phyloP scores from a whole-genome alignment of 2,113 vertebrate species.

The Odontesthes bonariensis region DNA sequence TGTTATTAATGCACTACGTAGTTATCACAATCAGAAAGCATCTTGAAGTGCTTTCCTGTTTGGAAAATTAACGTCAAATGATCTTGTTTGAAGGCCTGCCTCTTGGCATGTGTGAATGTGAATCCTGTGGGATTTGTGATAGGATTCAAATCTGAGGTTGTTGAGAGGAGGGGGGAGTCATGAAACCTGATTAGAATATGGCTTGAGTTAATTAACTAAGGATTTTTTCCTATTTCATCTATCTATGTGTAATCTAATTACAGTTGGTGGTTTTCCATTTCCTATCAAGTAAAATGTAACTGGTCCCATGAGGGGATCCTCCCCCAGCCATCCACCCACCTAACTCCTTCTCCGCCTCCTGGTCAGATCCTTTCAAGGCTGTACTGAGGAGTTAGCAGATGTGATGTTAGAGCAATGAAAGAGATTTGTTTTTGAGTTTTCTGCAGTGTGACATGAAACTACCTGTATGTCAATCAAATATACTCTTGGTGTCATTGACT shows the following conservation, averaged over 20 bases:
- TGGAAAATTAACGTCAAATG: slow-evolving; percentile 78
- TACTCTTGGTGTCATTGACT: neutral
- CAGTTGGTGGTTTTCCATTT: slow-evolving; percentile 76
- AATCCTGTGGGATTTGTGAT: slow-evolving; percentile 64
- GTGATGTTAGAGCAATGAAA: slow-evolving; percentile 53
- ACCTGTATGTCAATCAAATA: slow-evolving; percentile 13
- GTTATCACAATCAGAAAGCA: slow-evolving; percentile 65
- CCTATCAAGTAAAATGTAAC: slow-evolving; percentile 75
- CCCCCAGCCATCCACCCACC: slow-evolving; percentile 41
- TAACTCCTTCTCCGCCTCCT: slow-evolving; percentile 26
- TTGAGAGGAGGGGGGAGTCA: slow-evolving; percentile 43
- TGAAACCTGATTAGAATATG: slow-evolving; percentile 82
- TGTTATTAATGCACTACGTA: slow-evolving; percentile 52
- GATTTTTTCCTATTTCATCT: slow-evolving; percentile 58
- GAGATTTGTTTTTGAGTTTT: slow-evolving; percentile 42
- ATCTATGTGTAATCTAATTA: slow-evolving; percentile 81
- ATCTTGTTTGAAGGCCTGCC: slow-evolving; percentile 73
- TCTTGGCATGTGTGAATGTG: slow-evolving; percentile 61
- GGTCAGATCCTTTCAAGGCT: slow-evolving; percentile 52
- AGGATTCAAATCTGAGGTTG: slow-evolving; percentile 69
- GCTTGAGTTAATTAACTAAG: slow-evolving; percentile 80
- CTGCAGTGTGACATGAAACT: slow-evolving; percentile 13
- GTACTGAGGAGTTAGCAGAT: slow-evolving; percentile 62
- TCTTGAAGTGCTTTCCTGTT: slow-evolving; percentile 80
- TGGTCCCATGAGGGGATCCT: slow-evolving; percentile 58